Conservation (phyloP, 2,888 invertebrate genomes). For the Polyploca ridens region DNA sequence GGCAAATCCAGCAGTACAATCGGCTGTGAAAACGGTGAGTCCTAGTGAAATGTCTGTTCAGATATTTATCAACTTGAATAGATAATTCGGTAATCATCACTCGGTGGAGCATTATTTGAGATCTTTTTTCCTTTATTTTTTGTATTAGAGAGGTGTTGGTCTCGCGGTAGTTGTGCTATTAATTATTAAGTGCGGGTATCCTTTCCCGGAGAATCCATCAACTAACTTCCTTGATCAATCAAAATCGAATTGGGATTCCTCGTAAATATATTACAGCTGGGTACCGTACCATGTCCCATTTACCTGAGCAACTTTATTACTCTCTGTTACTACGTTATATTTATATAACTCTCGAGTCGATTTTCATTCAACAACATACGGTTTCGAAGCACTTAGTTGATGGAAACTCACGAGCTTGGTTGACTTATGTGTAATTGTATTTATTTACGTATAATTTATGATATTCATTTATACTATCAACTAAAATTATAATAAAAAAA, state of each 20-base stretch:
- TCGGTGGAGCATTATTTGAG: slow-evolving; percentile 57
- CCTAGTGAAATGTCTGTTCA: slow-evolving; percentile 28
- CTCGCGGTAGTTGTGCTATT: slow-evolving; percentile 21
- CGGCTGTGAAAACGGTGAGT: slow-evolving; percentile 97
- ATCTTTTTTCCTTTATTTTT: slow-evolving; percentile 14
- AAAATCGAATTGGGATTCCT: neutral
- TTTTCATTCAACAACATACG: too few species aligned
- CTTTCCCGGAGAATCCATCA: neutral
- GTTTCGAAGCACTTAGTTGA: too few species aligned
- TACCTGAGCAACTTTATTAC: too few species aligned
- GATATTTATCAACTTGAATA: slow-evolving; percentile 12
- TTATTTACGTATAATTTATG: too few species aligned
- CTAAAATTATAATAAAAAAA: too few species aligned
- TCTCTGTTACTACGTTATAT: too few species aligned
- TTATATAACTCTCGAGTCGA: too few species aligned
- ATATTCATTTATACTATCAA: too few species aligned
- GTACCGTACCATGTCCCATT: too few species aligned
- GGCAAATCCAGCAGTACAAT: slow-evolving; percentile 97
- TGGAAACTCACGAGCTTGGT: too few species aligned
- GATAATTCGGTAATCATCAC: slow-evolving; percentile 40
- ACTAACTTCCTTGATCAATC: neutral
- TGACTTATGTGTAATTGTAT: too few species aligned
- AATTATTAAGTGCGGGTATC: slow-evolving; percentile 14
- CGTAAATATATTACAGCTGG: neutral
- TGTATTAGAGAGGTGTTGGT: slow-evolving; percentile 32